Percentiles rank a stretch among this genome's conserved stretches.
Evolutionary conservation across 64 coral and sea anemone species (phyloP).

Genomic region (Montipora sp.): DNA sequence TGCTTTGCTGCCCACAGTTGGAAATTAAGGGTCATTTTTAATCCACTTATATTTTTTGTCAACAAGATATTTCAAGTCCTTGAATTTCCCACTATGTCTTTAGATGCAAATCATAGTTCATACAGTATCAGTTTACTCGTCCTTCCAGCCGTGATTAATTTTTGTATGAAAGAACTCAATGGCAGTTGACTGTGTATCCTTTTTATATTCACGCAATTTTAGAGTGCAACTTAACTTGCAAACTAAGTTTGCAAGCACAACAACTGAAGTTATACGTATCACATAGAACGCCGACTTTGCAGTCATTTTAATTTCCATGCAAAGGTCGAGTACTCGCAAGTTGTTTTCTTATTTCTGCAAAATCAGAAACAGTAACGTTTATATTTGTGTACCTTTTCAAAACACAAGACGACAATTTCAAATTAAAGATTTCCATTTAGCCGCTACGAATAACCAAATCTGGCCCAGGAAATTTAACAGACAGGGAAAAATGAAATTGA

Average conservation of each 20-base stretch:
- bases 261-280: neutral
- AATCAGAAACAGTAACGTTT: neutral
- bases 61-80: neutral
- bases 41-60: neutral
- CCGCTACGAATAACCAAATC: neutral
- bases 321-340: neutral
- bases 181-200: constrained; percentile 15
- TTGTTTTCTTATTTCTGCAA: constrained; percentile 5
- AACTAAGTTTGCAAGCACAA: constrained; percentile 17
- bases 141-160: neutral
- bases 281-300: neutral
- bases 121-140: neutral
- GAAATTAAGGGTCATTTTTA: constrained; percentile 3
- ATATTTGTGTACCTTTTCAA: neutral
- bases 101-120: neutral
- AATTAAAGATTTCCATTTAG: neutral
- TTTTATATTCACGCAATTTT: constrained; percentile 4
- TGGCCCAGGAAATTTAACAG: neutral
- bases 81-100: neutral
- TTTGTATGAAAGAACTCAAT: constrained; percentile 2
- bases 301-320: constrained; percentile 10
- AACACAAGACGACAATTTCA: neutral
- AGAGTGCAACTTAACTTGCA: constrained; percentile 11
- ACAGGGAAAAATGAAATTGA: constrained; percentile 5
- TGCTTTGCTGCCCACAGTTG: constrained; percentile 15